phyloP scores from a whole-genome alignment of 2,797 vertebrate species.

The Hipposideros larvatus region DNA sequence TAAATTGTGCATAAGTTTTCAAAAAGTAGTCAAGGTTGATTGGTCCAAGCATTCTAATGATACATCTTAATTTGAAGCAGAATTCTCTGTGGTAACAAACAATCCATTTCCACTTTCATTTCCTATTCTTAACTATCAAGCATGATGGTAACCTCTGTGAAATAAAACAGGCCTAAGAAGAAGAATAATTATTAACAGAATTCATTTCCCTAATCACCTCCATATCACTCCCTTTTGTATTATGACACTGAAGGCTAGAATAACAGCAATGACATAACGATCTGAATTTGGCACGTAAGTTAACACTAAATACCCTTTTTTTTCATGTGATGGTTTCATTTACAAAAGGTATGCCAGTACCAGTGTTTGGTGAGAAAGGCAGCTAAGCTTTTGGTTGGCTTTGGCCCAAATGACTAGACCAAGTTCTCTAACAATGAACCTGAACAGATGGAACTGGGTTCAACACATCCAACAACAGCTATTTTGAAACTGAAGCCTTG shows the following conservation, averaged over 20 bases:
- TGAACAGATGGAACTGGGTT: slow-evolving; percentile 66
- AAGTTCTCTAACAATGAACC: slow-evolving; percentile 63
- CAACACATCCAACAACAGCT: slow-evolving; percentile 72
- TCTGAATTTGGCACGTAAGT: slow-evolving; percentile 87
- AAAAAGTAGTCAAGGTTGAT: slow-evolving; percentile 55
- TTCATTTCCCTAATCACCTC: slow-evolving; percentile 71
- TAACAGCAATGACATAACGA: slow-evolving; percentile 68
- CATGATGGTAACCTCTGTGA: background rate
- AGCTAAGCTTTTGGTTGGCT: slow-evolving; percentile 82
- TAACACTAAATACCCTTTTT: slow-evolving; percentile 83
- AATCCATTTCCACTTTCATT: slow-evolving; percentile 65
- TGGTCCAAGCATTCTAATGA: slow-evolving; percentile 66
- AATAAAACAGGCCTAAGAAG: slow-evolving; percentile 72
- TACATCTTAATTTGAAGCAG: slow-evolving; percentile 59
- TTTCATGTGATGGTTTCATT: slow-evolving; percentile 48
- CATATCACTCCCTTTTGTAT: background rate
- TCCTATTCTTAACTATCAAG: slow-evolving; percentile 38
- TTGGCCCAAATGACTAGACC: slow-evolving; percentile 78
- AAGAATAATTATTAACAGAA: background rate
- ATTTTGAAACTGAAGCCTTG: slow-evolving; percentile 62
- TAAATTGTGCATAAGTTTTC: slow-evolving; percentile 43
- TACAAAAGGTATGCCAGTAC: slow-evolving; percentile 77
- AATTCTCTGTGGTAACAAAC: slow-evolving; percentile 60
- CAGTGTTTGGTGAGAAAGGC: slow-evolving; percentile 83
- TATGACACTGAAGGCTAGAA: slow-evolving; percentile 69